Conservation (phyloP, 35 echinoderm and acorn worm species). For the Strongylocentrotus purpuratus region DNA sequence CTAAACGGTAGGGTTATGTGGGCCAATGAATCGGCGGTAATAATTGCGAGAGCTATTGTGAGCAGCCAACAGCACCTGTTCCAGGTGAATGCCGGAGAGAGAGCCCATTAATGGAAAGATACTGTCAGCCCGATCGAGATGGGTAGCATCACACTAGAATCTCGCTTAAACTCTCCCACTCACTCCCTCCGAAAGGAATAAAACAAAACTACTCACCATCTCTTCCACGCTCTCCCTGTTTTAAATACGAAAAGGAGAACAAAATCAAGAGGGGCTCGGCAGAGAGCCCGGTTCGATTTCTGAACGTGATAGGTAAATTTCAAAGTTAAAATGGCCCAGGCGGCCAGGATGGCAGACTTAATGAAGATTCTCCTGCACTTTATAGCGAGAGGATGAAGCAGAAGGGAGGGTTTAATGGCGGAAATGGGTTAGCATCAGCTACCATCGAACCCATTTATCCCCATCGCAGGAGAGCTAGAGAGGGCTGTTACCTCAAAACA, state of each 20-base stretch:
- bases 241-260: not conserved
- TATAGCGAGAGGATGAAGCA: not conserved
- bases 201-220: not conserved
- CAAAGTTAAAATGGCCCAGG: conserved; percentile 40
- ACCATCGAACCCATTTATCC: conserved; percentile 25
- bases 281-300: conserved; percentile 37
- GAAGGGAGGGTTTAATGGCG: not conserved
- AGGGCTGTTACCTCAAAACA: conserved; percentile 30
- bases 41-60: conserved; percentile 44
- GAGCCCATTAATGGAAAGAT: conserved; percentile 46
- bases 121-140: conserved; percentile 40
- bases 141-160: not conserved
- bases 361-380: conserved; percentile 50
- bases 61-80: not conserved
- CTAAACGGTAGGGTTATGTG: conserved; percentile 46
- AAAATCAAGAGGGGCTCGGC: conserved; percentile 47
- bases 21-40: conserved; percentile 30
- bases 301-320: conserved; percentile 55
- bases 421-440: conserved; percentile 12
- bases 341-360: conserved; percentile 35
- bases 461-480: not conserved
- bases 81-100: conserved; percentile 47
- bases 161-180: not conserved
- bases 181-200: not conserved
- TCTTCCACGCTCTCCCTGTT: not conserved